Evolutionary conservation across 2,797 vertebrate species (phyloP).

Genomic region (Pelodytes ibericus): DNA sequence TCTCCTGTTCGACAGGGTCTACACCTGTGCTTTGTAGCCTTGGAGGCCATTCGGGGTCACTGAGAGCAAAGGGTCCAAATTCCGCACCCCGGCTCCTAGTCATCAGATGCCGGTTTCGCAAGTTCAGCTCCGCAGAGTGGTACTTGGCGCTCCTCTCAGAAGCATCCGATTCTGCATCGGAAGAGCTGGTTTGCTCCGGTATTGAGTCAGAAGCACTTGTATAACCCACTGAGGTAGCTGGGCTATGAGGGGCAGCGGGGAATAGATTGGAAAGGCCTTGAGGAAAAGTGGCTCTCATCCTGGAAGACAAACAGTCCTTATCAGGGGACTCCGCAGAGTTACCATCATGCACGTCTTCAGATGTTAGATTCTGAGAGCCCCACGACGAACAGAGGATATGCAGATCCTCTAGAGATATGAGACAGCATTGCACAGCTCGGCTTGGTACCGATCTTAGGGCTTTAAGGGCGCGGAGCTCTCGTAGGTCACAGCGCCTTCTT

Average conservation of each 20-base stretch:
- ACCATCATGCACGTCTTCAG: neutral
- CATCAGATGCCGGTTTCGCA: constrained; percentile 15
- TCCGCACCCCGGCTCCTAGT: constrained; percentile 29
- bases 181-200: constrained; percentile 57
- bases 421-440: constrained; percentile 68
- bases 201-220: constrained; percentile 68
- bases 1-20: neutral
- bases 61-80: neutral
- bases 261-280: constrained; percentile 30
- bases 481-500: constrained; percentile 67
- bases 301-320: constrained; percentile 20
- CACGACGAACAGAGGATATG: constrained; percentile 65
- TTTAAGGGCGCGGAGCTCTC: constrained; percentile 69
- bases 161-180: constrained; percentile 66
- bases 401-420: constrained; percentile 70
- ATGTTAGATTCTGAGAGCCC: constrained; percentile 49
- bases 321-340: neutral
- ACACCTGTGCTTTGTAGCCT: neutral
- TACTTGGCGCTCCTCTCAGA: constrained; percentile 70
- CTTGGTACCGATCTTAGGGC: constrained; percentile 67
- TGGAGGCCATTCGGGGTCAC: neutral
- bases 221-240: constrained; percentile 66
- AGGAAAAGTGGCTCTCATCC: constrained; percentile 30
- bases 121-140: constrained; percentile 63
- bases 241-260: constrained; percentile 26